Conservation (phyloP, 2,113 vertebrate species). For the Pionites leucogaster region DNA sequence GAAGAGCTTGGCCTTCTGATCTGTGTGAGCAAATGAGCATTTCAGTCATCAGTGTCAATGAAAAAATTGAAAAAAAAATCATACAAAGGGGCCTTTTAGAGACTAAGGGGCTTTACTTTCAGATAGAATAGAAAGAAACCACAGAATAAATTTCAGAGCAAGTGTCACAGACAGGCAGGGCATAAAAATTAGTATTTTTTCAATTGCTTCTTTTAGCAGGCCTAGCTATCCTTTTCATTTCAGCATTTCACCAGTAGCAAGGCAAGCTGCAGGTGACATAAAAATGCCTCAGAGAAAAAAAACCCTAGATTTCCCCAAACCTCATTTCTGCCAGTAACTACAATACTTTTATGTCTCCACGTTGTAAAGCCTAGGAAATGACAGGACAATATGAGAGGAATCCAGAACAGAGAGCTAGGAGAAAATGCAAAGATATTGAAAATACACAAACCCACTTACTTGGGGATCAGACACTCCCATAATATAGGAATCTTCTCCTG, state of each 20-base stretch:
- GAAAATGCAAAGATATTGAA: neutral
- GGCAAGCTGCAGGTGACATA: neutral
- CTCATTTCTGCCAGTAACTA: neutral
- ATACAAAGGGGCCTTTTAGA: neutral
- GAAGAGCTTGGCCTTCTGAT: neutral
- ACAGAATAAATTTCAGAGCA: neutral
- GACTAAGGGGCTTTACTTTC: neutral
- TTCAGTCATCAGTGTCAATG: neutral
- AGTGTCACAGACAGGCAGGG: neutral
- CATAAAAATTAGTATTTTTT: neutral
- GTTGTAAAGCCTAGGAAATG: neutral
- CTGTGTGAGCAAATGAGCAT: neutral
- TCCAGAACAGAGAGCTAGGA: neutral
- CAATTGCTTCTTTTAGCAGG: neutral
- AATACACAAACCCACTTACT: constrained; percentile 59
- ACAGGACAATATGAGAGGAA: neutral
- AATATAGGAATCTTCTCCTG: constrained; percentile 72
- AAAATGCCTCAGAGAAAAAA: neutral
- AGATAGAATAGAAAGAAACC: neutral
- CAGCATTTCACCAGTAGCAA: neutral
- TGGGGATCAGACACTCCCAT: constrained; percentile 72
- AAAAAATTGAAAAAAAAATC: neutral
- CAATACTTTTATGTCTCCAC: neutral
- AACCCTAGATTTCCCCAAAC: neutral
- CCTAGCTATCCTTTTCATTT: neutral